Evolutionary conservation across 2,797 vertebrate species (phyloP), one percentile per base, ranked within the genome.

Genomic region (Potorous gilbertii): DNA sequence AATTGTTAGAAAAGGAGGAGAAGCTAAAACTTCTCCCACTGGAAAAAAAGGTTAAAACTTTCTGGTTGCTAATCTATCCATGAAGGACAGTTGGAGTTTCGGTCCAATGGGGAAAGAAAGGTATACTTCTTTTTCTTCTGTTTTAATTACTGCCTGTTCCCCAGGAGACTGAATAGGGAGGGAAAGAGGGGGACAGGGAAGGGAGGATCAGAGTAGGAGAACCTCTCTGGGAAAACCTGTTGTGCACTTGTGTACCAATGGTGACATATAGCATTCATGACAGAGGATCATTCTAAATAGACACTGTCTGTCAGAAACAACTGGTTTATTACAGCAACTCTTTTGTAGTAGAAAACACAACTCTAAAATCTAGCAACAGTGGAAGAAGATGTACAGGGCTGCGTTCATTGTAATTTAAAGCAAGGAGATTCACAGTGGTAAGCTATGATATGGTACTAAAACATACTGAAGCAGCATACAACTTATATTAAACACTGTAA

Each of bases 391-490:
- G 57, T n/a, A 34, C 46, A 46, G 18, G 52, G 74, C 31, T 89
- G 55, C 92, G 50, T 91, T 93, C 92, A 90, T 96, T 94, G 54
- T 92, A 59, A 55, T 62, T 74, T 52, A 57, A 97, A 95, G 46
- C 56, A 93, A 94, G 90, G 40, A 13, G 87, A 92, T 28, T 90
- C 92, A 89, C 13, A n/a, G 56, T 87, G 54, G 12, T 28, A 59
- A 56, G n/a, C 46, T 91, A 24, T 66, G 57, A 56, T 24, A 55
- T 91, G 10, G 11, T 56, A 96, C 96, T 90, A 87, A 96, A 93
- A 92, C 46, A 95, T 95, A 92, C 93, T 57, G 90, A 97, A 94
- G 96, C 96, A 92, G 92, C 94, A 96, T 57, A 96, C 50, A 56
- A 8, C 40, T 5, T 66, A 55, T 62, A 93, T 96, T 96, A 96